These are phyloP conservation scores for Lates calcarifer DNA, from an alignment of 2,113 vertebrate genomes.

Conservation along the genomic window DNA sequence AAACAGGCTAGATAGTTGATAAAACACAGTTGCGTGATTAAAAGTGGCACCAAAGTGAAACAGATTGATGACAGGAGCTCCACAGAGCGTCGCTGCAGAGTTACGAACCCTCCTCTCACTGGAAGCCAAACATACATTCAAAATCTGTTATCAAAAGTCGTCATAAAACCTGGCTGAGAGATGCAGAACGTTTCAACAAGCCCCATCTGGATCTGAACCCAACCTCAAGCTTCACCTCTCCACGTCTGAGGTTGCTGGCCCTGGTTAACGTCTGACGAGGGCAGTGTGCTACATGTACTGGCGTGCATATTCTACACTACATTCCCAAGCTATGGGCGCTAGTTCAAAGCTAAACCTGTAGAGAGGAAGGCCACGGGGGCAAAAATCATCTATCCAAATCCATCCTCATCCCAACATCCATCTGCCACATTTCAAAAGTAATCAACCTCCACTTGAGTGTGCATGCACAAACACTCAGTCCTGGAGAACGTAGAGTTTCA, in stretches of 20 bases:
- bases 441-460: background rate
- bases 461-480: constrained; percentile 9
- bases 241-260: background rate
- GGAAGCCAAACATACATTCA: constrained; percentile 45
- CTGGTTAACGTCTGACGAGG: constrained; percentile 32
- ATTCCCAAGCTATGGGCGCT: constrained; percentile 25
- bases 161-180: background rate
- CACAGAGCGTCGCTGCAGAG: background rate
- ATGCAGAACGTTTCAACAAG: background rate
- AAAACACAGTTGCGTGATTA: constrained; percentile 36
- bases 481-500: background rate
- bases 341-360: constrained; percentile 23
- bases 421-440: background rate
- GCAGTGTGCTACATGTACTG: constrained; percentile 74
- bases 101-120: background rate
- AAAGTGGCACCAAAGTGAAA: constrained; percentile 62
- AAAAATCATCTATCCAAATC: background rate
- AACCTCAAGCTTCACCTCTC: background rate
- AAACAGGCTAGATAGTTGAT: constrained; percentile 2
- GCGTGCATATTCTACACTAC: constrained; percentile 52
- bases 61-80: background rate
- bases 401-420: background rate
- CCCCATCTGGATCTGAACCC: background rate
- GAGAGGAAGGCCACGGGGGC: constrained; percentile 46
- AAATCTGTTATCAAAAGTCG: background rate